Conservation (phyloP, 2,888 invertebrate genomes). For the Rhagophthalmus giganteus region DNA sequence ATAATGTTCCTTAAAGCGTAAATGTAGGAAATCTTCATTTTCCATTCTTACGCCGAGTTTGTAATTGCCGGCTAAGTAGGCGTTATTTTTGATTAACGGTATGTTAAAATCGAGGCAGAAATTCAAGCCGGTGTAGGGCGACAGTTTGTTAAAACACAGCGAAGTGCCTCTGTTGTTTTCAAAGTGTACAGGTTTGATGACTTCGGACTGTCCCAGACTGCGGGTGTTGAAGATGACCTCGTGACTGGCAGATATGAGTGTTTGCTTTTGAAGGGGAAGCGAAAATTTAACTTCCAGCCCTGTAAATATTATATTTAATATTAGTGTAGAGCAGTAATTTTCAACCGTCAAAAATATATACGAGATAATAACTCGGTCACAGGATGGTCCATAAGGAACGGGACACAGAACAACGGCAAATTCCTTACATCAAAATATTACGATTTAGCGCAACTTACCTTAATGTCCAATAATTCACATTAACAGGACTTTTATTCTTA, state of each 20-base stretch:
- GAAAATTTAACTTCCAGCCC: conserved; percentile 68
- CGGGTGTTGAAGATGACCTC: conserved; percentile 66
- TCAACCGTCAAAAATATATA: no score
- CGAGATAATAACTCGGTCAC: no score
- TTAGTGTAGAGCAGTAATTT: no score
- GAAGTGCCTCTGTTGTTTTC: conserved; percentile 56
- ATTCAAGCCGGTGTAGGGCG: conserved; percentile 69
- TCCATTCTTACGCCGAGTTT: conserved; percentile 67
- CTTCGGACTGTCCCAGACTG: conserved; percentile 63
- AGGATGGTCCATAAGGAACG: no score
- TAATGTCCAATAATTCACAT: no score
- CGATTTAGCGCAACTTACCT: no score
- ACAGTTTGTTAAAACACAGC: conserved; percentile 75
- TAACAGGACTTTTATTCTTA: no score
- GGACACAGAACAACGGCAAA: no score
- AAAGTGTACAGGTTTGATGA: conserved; percentile 51
- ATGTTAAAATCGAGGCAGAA: conserved; percentile 67
- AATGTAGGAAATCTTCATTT: conserved; percentile 67
- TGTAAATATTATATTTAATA: no score
- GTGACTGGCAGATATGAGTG: conserved; percentile 71
- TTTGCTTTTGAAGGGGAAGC: conserved; percentile 79
- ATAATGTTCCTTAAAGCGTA: conserved; percentile 66
- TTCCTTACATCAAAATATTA: no score
- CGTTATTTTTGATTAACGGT: conserved; percentile 47
- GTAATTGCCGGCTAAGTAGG: conserved; percentile 66